These are phyloP conservation scores for Amia ocellicauda DNA, from an alignment of 2,113 vertebrate genomes.

Conservation along the genomic window DNA sequence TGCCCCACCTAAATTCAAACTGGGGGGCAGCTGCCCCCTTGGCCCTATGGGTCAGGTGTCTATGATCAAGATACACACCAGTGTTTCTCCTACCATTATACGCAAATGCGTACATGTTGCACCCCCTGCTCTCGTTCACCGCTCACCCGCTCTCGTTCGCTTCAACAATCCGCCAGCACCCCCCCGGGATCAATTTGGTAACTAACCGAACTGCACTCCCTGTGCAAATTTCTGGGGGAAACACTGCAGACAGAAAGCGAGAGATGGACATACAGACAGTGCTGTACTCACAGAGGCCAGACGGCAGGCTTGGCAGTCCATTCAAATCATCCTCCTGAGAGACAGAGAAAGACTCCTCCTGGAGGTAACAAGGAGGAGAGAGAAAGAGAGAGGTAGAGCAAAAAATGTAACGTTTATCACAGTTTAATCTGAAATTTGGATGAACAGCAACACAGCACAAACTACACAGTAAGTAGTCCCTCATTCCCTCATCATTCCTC, in stretches of 20 bases:
- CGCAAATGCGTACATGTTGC: too few relatives aligned
- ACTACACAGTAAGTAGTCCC: background rate
- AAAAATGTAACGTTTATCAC: background rate
- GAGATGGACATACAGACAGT: background rate
- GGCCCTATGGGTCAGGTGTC: too few relatives aligned
- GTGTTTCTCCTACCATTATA: too few relatives aligned
- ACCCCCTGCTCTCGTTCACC: too few relatives aligned
- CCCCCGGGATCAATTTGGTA: too few relatives aligned
- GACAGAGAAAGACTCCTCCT: constrained; percentile 58
- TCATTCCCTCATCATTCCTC: background rate
- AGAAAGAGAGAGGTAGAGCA: background rate
- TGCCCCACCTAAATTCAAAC: too few relatives aligned
- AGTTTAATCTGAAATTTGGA: background rate
- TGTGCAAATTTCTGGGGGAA: too few relatives aligned
- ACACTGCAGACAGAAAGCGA: background rate
- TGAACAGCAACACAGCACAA: background rate
- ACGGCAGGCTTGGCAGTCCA: constrained; percentile 41
- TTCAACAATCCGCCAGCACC: too few relatives aligned
- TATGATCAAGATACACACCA: too few relatives aligned
- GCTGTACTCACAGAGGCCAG: constrained; percentile 55
- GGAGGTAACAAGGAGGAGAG: background rate
- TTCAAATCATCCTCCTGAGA: constrained; percentile 49
- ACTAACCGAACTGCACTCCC: too few relatives aligned
- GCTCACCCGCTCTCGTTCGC: too few relatives aligned
- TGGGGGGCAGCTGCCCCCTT: too few relatives aligned